Evolutionary conservation across 2,113 vertebrate genomes (phyloP), one percentile per base, ranked within the genome.

Genomic region (Zosterops japonicus): DNA sequence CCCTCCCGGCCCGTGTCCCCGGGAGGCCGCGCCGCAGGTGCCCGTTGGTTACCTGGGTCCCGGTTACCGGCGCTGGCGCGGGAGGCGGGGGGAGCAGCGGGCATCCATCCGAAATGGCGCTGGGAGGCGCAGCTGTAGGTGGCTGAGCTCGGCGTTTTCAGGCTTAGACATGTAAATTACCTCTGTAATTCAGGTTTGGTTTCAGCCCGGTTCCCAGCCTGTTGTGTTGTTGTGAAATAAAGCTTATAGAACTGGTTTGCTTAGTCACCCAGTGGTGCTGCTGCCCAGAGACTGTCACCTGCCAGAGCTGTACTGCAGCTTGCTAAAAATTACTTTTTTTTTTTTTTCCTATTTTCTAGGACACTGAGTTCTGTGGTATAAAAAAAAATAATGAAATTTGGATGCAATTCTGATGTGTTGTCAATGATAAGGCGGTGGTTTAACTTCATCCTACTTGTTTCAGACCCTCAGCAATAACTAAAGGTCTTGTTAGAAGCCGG

Each of bases 261-360:
- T 96, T 94, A 93, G 95, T 96, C 94, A 94, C 92, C 36, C 16
- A 0, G 3, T 11, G 49, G 19, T 36, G 71, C 44, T 88, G 75
- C 53, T 69, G 5, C 46, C 44, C 13, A 5, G 28, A 72, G 65
- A 41, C 27, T 22, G 8, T 42, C 83, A 61, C 2, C 70, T 96
- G 50, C 19, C 39, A 27, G 39, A 56, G 31, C 47, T 55, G 7
- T 59, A 9, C 9, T 59, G 31, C 47, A 70, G 56, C 13, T 69
- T 67, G 36, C 44, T 77, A 36, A 67, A 71, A 55, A 53, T 6
- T 8, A 14, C 31, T 28, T 16, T 8, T 20, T 17, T 12, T 13
- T 23, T 17, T 12, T 11, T 23, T 5, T 4, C 47, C 16, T 12
- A 0, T 10, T n/a, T 70, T 70, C 12, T 3, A 28, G 80, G 81